phyloP scores from a whole-genome alignment of 1,140 invertebrate species.

The Brachionus rotundiformis region DNA sequence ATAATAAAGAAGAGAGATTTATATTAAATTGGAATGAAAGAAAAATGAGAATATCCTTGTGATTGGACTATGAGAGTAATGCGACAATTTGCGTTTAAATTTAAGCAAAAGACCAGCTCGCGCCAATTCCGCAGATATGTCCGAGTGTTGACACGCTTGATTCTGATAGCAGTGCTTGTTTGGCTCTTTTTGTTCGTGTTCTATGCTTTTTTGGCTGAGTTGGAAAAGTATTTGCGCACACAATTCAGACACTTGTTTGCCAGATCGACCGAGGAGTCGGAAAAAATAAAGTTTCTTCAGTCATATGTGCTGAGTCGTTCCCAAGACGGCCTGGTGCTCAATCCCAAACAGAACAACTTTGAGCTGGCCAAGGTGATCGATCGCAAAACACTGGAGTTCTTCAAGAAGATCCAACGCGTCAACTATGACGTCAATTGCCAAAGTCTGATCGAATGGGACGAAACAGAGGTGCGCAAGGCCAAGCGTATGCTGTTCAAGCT shows the following conservation, averaged over 20 bases:
- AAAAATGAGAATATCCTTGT: constrained; percentile 15
- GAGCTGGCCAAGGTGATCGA: constrained; percentile 11
- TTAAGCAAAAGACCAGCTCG: constrained; percentile 5
- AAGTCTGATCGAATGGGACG: constrained; percentile 45
- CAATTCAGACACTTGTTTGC: background rate
- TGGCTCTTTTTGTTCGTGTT: constrained; percentile 19
- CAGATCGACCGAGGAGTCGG: background rate
- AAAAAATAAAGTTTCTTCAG: background rate
- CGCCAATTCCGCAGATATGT: constrained; percentile 29
- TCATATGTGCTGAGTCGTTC: background rate
- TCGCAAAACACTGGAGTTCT: constrained; percentile 20
- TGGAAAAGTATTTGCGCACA: constrained; percentile 3
- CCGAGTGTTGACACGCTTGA: background rate
- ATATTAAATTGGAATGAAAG: background rate
- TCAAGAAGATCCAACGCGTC: constrained; percentile 6
- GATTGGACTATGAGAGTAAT: background rate
- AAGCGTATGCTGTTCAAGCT: constrained; percentile 18
- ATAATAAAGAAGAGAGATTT: background rate
- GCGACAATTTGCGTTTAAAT: background rate
- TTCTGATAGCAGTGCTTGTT: constrained; percentile 20
- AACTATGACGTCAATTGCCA: constrained; percentile 44
- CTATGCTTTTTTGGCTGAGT: background rate
- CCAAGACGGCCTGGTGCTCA: background rate
- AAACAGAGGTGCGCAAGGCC: constrained; percentile 43
- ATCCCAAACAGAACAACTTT: background rate